A percentile compares a stretch with the other conserved stretches of the same genome.
phyloP scores from a whole-genome alignment of 2,888 invertebrate species.

The Microdon myrmicae region DNA sequence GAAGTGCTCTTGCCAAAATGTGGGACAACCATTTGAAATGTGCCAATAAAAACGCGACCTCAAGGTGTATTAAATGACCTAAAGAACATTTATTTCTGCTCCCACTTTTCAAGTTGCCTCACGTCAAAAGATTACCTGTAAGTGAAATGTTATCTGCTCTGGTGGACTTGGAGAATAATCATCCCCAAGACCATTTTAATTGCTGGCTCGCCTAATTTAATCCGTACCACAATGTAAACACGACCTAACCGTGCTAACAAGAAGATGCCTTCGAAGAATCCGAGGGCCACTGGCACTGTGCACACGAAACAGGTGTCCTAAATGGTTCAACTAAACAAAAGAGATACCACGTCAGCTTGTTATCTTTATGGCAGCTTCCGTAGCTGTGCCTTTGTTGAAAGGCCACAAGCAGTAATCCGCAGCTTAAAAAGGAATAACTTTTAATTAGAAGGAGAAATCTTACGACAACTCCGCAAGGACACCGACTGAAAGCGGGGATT shows the following conservation, averaged over 20 bases:
- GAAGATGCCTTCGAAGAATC: background rate
- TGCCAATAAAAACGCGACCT: too few species aligned
- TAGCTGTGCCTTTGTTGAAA: constrained; percentile 1
- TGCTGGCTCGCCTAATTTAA: constrained; percentile 27
- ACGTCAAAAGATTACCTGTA: too few species aligned
- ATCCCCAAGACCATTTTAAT: constrained; percentile 24
- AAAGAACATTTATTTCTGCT: too few species aligned
- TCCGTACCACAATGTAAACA: constrained; percentile 30
- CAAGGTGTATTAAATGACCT: too few species aligned
- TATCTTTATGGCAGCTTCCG: constrained; percentile 29
- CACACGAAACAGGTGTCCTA: constrained; percentile 21
- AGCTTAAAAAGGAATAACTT: constrained; percentile 21
- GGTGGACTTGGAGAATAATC: constrained; percentile 2
- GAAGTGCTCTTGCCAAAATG: too few species aligned
- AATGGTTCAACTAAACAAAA: constrained; percentile 24
- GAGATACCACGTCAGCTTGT: constrained; percentile 22
- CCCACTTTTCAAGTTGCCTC: too few species aligned
- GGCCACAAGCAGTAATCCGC: constrained; percentile 7
- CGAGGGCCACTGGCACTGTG: background rate
- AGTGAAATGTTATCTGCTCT: constrained; percentile 14
- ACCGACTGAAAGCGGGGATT: constrained; percentile 7
- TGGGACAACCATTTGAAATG: too few species aligned
- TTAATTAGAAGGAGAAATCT: constrained; percentile 38
- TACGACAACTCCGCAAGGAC: constrained; percentile 12
- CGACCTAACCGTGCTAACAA: constrained; percentile 5